phyloP scores from a whole-genome alignment of 2,888 invertebrate genomes.

The Lucinisca nassula region DNA sequence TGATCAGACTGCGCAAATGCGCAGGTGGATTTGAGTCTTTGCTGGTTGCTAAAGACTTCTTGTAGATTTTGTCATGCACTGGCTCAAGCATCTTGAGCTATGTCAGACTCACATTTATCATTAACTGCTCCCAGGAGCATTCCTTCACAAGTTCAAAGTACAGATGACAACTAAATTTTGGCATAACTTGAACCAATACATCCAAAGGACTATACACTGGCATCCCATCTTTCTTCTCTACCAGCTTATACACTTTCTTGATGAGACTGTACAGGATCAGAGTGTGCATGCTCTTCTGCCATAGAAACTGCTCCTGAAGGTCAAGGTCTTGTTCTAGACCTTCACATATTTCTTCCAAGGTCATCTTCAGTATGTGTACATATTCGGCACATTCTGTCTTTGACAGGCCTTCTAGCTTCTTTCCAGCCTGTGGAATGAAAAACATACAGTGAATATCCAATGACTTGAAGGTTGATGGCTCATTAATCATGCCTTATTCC shows the following conservation, averaged over 20 bases:
- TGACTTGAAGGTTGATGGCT: too few relatives aligned
- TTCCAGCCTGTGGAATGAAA: conserved; percentile 29
- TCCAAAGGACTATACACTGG: conserved; percentile 39
- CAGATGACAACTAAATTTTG: conserved; percentile 49
- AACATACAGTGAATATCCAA: too few relatives aligned
- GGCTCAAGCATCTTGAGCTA: too few relatives aligned
- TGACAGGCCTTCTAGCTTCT: conserved; percentile 15
- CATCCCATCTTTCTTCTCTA: conserved; percentile 4
- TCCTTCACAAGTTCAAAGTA: conserved; percentile 58
- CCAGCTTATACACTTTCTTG: conserved; percentile 35
- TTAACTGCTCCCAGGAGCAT: conserved; percentile 35
- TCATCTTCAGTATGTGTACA: conserved; percentile 29
- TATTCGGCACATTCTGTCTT: conserved; percentile 31
- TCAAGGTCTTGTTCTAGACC: conserved; percentile 57
- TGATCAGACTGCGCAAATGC: too few relatives aligned
- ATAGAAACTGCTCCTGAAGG: conserved; percentile 27
- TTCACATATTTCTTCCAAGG: conserved; percentile 52
- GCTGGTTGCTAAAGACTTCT: too few relatives aligned
- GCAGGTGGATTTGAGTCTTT: too few relatives aligned
- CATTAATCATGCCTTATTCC: too few relatives aligned
- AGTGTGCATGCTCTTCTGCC: conserved; percentile 60
- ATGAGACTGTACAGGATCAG: conserved; percentile 46
- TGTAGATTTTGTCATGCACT: too few relatives aligned
- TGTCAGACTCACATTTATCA: conserved; percentile 59
- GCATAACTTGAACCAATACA: conserved; percentile 33